These are phyloP conservation scores for Mimas tiliae DNA, from an alignment of 2,888 invertebrate species.

Conservation along the genomic window DNA sequence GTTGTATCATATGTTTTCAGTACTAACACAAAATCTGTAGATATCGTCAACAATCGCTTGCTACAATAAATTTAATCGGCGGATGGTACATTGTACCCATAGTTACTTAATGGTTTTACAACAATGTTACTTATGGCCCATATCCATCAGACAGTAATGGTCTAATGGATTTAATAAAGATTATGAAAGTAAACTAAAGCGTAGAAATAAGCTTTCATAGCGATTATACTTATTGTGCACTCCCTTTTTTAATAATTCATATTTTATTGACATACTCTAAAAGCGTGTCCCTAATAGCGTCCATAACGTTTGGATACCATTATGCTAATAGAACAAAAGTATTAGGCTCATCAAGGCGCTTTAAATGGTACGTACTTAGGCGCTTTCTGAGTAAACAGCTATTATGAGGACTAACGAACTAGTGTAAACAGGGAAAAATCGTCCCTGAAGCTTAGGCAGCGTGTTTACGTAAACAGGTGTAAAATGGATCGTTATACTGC, in stretches of 20 bases:
- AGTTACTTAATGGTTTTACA: too few relatives aligned
- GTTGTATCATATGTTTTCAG: too few relatives aligned
- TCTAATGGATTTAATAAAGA: too few relatives aligned
- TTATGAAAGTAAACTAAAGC: not conserved
- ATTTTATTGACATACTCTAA: slow-evolving; percentile 23
- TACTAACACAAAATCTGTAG: too few relatives aligned
- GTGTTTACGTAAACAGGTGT: slow-evolving; percentile 81
- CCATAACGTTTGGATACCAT: slow-evolving; percentile 17
- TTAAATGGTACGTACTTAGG: slow-evolving; percentile 26
- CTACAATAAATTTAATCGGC: too few relatives aligned
- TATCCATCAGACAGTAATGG: too few relatives aligned
- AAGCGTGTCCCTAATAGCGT: slow-evolving; percentile 22
- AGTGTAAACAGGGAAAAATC: slow-evolving; percentile 58
- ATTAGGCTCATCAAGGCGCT: slow-evolving; percentile 17
- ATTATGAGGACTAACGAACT: slow-evolving; percentile 48
- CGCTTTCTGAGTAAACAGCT: slow-evolving; percentile 46
- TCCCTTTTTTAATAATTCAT: slow-evolving; percentile 22
- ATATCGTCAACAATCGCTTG: too few relatives aligned
- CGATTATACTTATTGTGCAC: not conserved
- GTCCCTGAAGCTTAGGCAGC: slow-evolving; percentile 67
- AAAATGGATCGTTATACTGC: slow-evolving; percentile 76
- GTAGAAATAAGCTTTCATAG: not conserved
- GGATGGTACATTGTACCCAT: too few relatives aligned
- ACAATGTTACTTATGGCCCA: too few relatives aligned
- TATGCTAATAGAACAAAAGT: slow-evolving; percentile 25